phyloP scores from a whole-genome alignment of 2,113 vertebrate species.

The Centropus unirufus region DNA sequence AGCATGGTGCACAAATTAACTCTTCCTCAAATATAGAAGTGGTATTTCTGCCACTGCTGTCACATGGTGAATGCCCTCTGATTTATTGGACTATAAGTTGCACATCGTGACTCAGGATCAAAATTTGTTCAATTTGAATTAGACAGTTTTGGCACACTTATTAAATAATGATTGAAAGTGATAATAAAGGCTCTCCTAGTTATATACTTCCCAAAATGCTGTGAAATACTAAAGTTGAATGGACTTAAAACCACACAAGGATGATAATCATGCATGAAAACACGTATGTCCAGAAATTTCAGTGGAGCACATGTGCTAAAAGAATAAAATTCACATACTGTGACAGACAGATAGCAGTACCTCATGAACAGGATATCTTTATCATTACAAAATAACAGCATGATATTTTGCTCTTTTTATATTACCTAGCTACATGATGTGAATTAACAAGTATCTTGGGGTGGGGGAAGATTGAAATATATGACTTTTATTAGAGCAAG shows the following conservation, averaged over 20 bases:
- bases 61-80: background rate
- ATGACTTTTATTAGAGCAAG: background rate
- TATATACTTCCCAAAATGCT: background rate
- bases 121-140: background rate
- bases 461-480: background rate
- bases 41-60: background rate
- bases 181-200: background rate
- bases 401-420: background rate
- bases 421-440: background rate
- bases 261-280: background rate
- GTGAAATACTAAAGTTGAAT: background rate
- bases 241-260: background rate
- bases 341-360: background rate
- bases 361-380: background rate
- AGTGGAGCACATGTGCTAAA: rapidly evolving
- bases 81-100: background rate
- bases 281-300: background rate
- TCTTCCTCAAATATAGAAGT: background rate
- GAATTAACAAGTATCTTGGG: background rate
- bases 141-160: background rate
- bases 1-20: background rate
- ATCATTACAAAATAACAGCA: background rate
- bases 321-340: background rate
- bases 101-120: background rate
- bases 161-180: slow-evolving; percentile 10